Base-by-base conservation (phyloP, 2,797 vertebrate genomes). In the Anguilla pacifica region DNA sequence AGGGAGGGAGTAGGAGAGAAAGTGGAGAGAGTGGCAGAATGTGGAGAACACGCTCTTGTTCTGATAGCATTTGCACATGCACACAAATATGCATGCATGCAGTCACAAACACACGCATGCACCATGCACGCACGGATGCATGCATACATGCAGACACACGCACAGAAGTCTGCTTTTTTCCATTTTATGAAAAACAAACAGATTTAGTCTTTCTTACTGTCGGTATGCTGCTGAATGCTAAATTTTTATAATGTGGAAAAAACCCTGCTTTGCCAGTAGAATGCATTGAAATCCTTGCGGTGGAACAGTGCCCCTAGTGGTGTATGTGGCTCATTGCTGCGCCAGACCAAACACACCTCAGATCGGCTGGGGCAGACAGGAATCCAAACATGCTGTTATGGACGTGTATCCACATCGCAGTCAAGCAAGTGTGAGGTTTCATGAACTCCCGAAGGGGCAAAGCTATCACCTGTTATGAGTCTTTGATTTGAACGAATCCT, bases 291-390 rank as follows among this genome's bases (percentile, higher is more conserved):
- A 19, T 39, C 74, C 35, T 79, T 43, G 74, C 11, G 13, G 74
- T 79, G 43, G 35, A 79, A 31, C 28, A 84, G 82, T 49, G 51
- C 82, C 82, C 51, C 82, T 57, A 84, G 82, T 84, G 82, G 82
- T 35, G 3, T 15, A 15, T 57, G 53, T 31, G 31, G 46, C n/a
- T 17, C 28, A 79, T 35, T 39, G 74, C 39, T 4, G 35, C 43
- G 35, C 35, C 74, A 79, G 3, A 77, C 19, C 39, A 9, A 46
- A 79, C 31, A 43, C 15, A 43, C 1, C 13, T 19, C 39, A n/a
- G 46, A 4, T 13, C 25, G 46, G 22, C 10, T 22, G 25, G 77
- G 22, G 19, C 43, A 82, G 79, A 51, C 46, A 51, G n/a, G 7
- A 43, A 82, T 43, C 74, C 79, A 82, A 49, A 82, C 6, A 7